These are phyloP conservation scores for Coregonus ussuriensis DNA, from an alignment of 2,797 vertebrate species.

Conservation along the genomic window DNA sequence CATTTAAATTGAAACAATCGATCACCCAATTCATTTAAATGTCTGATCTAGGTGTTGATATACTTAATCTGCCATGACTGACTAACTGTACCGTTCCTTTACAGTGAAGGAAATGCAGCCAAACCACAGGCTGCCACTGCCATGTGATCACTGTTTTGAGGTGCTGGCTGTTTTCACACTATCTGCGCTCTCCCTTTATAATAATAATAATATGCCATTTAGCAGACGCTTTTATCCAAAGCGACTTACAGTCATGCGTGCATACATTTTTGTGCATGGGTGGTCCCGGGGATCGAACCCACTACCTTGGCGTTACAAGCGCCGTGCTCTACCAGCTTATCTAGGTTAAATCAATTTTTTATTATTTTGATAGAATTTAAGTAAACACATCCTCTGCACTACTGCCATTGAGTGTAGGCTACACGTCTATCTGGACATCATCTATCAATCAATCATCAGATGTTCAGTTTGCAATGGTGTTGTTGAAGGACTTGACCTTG, in stretches of 20 bases:
- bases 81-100: background rate
- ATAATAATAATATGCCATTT: too few species aligned
- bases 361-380: background rate
- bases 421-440: background rate
- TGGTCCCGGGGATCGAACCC: too few species aligned
- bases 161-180: background rate
- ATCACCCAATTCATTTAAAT: background rate
- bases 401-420: background rate
- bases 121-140: conserved; percentile 7
- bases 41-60: too few species aligned
- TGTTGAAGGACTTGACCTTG: background rate
- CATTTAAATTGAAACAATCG: background rate
- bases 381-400: background rate
- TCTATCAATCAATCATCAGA: background rate
- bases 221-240: too few species aligned
- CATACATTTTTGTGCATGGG: too few species aligned
- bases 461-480: background rate
- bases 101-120: background rate
- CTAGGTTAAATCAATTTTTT: background rate
- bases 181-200: background rate
- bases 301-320: too few species aligned
- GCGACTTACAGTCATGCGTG: too few species aligned
- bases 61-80: too few species aligned
- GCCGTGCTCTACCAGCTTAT: background rate
- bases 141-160: background rate